Conservation (phyloP, 2,113 vertebrate genomes). For the Rhynchomys soricoides region DNA sequence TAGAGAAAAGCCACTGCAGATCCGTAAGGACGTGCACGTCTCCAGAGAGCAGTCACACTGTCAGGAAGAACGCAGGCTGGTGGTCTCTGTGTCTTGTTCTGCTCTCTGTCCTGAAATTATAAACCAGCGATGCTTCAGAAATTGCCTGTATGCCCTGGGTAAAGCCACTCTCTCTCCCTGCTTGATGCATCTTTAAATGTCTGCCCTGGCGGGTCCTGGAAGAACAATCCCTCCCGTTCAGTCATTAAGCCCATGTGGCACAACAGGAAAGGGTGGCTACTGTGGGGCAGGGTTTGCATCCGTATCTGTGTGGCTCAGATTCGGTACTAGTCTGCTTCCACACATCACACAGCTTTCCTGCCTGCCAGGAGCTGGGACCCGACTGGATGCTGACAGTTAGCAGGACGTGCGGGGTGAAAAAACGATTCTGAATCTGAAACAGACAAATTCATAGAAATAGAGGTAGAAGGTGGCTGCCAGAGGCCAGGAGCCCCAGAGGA, state of each 20-base stretch:
- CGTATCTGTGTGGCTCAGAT: not conserved
- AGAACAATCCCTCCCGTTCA: slow-evolving; percentile 36
- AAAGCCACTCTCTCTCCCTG: slow-evolving; percentile 1
- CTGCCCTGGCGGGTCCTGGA: not conserved
- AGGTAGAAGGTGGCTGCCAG: not conserved
- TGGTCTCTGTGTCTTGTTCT: slow-evolving; percentile 1
- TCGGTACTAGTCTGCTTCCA: not conserved
- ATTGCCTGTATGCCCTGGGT: not conserved
- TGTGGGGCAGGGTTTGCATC: not conserved
- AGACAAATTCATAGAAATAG: not conserved
- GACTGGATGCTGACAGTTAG: not conserved
- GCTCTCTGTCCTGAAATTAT: slow-evolving; percentile 69
- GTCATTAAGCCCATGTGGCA: not conserved
- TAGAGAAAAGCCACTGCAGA: not conserved
- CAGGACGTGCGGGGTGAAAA: not conserved
- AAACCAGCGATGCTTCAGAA: slow-evolving; percentile 17
- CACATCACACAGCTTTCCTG: fast-evolving
- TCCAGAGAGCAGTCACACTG: not conserved
- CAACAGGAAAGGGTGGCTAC: not conserved
- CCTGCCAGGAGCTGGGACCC: not conserved
- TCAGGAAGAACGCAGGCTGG: slow-evolving; percentile 29
- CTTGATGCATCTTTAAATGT: slow-evolving; percentile 58
- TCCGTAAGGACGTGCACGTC: not conserved
- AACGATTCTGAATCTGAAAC: not conserved
- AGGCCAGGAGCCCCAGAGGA: not conserved